Evolutionary conservation across 1,140 invertebrate species (phyloP).

Genomic region (Drosophila azteca): DNA sequence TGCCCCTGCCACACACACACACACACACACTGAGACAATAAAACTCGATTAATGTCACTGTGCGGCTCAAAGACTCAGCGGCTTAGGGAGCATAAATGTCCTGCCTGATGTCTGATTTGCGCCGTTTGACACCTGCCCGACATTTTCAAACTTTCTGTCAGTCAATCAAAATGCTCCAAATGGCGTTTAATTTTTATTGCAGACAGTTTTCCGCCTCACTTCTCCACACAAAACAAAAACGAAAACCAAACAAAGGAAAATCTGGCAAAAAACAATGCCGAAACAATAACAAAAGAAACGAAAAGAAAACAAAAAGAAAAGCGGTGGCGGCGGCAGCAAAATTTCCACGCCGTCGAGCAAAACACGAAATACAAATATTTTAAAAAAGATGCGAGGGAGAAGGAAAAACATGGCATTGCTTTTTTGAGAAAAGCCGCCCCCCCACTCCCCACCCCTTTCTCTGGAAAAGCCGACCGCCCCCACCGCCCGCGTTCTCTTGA

Average conservation of each 20-base stretch:
- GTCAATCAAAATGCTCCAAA: conserved; percentile 71
- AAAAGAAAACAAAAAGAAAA: background rate
- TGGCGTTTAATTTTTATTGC: conserved; percentile 75
- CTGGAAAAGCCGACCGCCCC: background rate
- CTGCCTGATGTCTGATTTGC: conserved; percentile 30
- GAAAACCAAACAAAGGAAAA: conserved; percentile 31
- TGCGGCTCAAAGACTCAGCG: background rate
- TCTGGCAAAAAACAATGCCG: conserved; percentile 48
- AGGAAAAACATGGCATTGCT: conserved; percentile 32
- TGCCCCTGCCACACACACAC: background rate
- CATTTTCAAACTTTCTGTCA: conserved; percentile 55
- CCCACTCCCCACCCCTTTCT: conserved; percentile 6
- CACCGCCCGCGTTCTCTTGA: conserved; percentile 11
- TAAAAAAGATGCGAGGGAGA: conserved; percentile 10
- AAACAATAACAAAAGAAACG: conserved; percentile 61
- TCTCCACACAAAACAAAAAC: conserved; percentile 22
- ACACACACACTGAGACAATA: conserved; percentile 1
- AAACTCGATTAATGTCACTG: conserved; percentile 23
- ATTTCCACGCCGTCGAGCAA: conserved; percentile 60
- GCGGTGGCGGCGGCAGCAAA: conserved; percentile 15
- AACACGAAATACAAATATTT: conserved; percentile 39
- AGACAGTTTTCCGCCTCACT: conserved; percentile 46
- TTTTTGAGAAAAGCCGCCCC: conserved; percentile 33
- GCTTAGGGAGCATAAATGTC: conserved; percentile 21
- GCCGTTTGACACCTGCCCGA: conserved; percentile 59